Conservation (phyloP, 2,888 invertebrate species). For the Cheilosia pagana region DNA sequence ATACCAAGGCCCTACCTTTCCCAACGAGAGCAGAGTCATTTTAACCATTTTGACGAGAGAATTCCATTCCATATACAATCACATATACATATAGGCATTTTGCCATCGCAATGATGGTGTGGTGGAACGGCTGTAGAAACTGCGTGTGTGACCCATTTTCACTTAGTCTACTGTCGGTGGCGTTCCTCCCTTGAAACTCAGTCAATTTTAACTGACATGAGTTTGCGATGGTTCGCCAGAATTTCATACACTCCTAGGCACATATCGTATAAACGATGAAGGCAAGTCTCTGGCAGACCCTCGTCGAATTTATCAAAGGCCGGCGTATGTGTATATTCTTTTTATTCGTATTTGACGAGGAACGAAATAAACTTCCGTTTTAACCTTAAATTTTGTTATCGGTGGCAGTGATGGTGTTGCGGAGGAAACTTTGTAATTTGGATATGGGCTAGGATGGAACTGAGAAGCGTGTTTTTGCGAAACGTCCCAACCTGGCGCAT, state of each 20-base stretch:
- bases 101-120: neutral
- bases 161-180: slow-evolving; percentile 24
- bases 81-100: slow-evolving; percentile 24
- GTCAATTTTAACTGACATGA: slow-evolving; percentile 69
- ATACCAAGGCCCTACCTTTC: slow-evolving; percentile 10
- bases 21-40: slow-evolving; percentile 10
- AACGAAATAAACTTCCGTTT: slow-evolving; percentile 62
- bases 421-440: neutral
- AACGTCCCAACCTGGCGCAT: too few relatives aligned
- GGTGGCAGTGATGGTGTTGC: slow-evolving; percentile 3
- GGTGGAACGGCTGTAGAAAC: slow-evolving; percentile 31
- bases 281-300: slow-evolving; percentile 11
- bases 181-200: slow-evolving; percentile 11
- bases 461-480: too few relatives aligned
- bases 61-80: slow-evolving; percentile 25
- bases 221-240: slow-evolving; percentile 44
- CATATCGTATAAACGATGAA: neutral
- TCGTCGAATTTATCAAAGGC: slow-evolving; percentile 8
- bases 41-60: slow-evolving; percentile 32
- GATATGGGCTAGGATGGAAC: too few relatives aligned
- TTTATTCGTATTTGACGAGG: slow-evolving; percentile 12
- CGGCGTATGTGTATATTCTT: neutral
- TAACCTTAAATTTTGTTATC: slow-evolving; percentile 26
- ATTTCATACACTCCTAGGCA: slow-evolving; percentile 29
- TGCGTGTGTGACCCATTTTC: slow-evolving; percentile 70